Evolutionary conservation across 2,888 invertebrate genomes (phyloP).

Genomic region (Chouioia cunea): DNA sequence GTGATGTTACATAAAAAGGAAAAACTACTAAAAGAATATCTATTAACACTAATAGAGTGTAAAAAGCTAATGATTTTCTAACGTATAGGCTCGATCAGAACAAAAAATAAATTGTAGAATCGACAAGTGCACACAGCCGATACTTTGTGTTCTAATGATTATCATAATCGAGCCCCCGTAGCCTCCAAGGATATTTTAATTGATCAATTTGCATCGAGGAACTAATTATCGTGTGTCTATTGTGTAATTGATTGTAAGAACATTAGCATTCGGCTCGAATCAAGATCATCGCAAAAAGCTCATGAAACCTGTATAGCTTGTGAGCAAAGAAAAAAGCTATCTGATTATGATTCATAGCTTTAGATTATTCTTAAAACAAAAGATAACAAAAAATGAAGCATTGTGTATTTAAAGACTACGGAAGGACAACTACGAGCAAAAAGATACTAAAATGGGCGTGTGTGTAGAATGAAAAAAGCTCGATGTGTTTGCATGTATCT

Average conservation of each 20-base stretch:
- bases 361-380: no score
- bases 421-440: slow-evolving; percentile 16
- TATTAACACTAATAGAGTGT: no score
- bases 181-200: slow-evolving; percentile 56
- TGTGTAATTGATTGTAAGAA: slow-evolving; percentile 55
- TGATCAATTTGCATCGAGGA: slow-evolving; percentile 59
- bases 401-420: slow-evolving; percentile 19
- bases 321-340: slow-evolving; percentile 16
- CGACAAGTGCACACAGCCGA: neutral
- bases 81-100: no score
- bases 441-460: slow-evolving; percentile 10
- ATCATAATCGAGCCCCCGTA: slow-evolving; percentile 57
- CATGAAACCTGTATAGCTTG: slow-evolving; percentile 20
- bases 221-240: slow-evolving; percentile 56
- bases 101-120: neutral
- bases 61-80: no score
- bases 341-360: no score
- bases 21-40: no score
- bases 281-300: slow-evolving; percentile 34
- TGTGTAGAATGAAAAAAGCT: slow-evolving; percentile 9
- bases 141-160: slow-evolving; percentile 49
- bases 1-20: no score
- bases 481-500: slow-evolving; percentile 17
- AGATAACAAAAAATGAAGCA: neutral
- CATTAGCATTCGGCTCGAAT: slow-evolving; percentile 51